These are phyloP conservation scores for Arctocebus calabarensis DNA, from an alignment of 2,797 vertebrate genomes.

Conservation along the genomic window DNA sequence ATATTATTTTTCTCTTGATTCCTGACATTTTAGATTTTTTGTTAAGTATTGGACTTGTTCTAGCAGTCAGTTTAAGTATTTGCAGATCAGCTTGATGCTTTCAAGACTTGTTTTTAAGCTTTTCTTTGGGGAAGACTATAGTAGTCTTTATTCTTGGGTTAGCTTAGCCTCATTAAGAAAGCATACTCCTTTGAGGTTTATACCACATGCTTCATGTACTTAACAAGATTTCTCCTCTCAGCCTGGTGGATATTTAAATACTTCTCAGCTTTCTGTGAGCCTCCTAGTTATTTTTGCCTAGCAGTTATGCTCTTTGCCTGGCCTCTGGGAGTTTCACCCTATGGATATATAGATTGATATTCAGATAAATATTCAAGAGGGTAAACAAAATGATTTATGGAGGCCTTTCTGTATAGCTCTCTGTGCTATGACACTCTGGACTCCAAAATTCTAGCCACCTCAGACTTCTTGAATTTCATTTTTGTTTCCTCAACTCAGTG, in stretches of 20 bases:
- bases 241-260: neutral
- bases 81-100: neutral
- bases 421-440: neutral
- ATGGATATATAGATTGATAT: neutral
- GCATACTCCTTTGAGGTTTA: neutral
- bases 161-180: neutral
- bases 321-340: neutral
- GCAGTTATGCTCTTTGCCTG: slow-evolving; percentile 28
- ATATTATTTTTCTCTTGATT: neutral
- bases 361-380: neutral
- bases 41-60: slow-evolving; percentile 19
- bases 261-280: slow-evolving; percentile 3
- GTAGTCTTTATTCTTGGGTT: slow-evolving; percentile 33
- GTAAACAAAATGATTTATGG: slow-evolving; percentile 6
- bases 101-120: neutral
- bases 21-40: neutral
- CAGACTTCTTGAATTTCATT: neutral
- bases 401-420: neutral
- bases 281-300: neutral
- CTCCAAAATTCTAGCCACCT: neutral
- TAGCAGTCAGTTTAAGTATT: neutral
- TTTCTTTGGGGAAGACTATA: neutral
- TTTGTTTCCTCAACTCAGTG: slow-evolving; percentile 15
- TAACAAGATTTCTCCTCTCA: neutral
- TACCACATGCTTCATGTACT: neutral